Percentiles rank a stretch among this genome's conserved stretches.
Conservation (phyloP, 2,888 invertebrate species). For the Protula sp. region DNA sequence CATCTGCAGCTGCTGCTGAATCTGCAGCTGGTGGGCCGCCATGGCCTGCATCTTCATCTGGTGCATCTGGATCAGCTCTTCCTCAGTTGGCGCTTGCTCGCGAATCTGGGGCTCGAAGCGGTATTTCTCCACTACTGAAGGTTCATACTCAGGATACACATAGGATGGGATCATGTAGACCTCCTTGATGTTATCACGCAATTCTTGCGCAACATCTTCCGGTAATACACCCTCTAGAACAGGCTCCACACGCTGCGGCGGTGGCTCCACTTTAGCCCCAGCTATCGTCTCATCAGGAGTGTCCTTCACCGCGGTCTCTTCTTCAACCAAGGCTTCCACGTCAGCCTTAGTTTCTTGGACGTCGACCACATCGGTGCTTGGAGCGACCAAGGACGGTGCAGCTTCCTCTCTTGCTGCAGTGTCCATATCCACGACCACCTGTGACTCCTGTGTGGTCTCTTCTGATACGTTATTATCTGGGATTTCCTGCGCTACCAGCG, state of each 20-base stretch:
- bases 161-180: constrained; percentile 24
- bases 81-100: constrained; percentile 1
- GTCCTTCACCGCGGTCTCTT: constrained; percentile 15
- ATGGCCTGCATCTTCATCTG: background rate
- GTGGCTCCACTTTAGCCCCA: constrained; percentile 14
- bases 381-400: constrained; percentile 18
- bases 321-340: constrained; percentile 16
- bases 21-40: background rate
- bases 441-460: background rate
- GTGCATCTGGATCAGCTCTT: background rate
- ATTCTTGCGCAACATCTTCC: constrained; percentile 21
- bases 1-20: background rate
- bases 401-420: background rate
- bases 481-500: constrained; percentile 11
- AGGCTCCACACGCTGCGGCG: constrained; percentile 13
- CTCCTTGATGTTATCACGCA: constrained; percentile 23
- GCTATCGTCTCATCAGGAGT: constrained; percentile 12
- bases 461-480: constrained; percentile 12
- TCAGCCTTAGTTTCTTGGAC: constrained; percentile 18
- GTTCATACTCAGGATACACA: constrained; percentile 23
- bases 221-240: constrained; percentile 14
- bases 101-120: constrained; percentile 18
- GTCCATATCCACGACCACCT: background rate
- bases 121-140: constrained; percentile 23
- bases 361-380: constrained; percentile 19